Base-by-base conservation (phyloP, 2,888 invertebrate species). In the Serrognathus titanus region DNA sequence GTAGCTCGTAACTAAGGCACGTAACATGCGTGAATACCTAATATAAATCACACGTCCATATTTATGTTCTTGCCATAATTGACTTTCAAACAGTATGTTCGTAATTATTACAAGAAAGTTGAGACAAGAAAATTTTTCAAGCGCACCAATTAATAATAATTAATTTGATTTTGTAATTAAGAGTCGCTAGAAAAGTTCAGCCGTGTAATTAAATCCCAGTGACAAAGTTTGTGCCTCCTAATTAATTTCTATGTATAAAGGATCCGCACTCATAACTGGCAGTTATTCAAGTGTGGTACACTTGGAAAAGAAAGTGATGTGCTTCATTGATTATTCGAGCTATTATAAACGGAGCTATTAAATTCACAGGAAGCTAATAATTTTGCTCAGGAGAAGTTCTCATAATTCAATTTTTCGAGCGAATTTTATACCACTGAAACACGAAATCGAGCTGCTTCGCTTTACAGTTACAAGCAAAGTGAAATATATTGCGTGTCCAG, bases 71-170 rank as follows among this genome's bases (percentile, higher is more conserved):
- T 37, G 38, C 20, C 31, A 39, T 53, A 53, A 53, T 46, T 53
- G 47, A 53, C 53, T 53, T 53, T 53, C 53, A 47, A 53, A 53
- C 47, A 46, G 38, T 47, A 38, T 47, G 53, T 47, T 46, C 39
- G 45, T 53, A 53, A 53, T 47, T 45, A 53, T 53, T 47, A 46
- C 49, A 55, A 53, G 53, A 53, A 53, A 53, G 38, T 46, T 39
- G 47, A 47, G 51, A 39, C 40, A 41, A 37, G 51, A 12, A 20
- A 49, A 24, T 51, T 51, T 51, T 51, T 35, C 40, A 12, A n/a
- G 31, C 20, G 11, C 20, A 51, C 31, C 31, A 51, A 51, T 20
- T 50, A 38, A 51, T 51, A 51, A 31, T 35, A 41, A 41, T 51
- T 41, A 51, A 41, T 51, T 41, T 41, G 41, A 51, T 51, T 51